Percentiles rank a stretch among this genome's conserved stretches.
phyloP scores from a whole-genome alignment of 2,888 invertebrate genomes.

The Lithosia quadra region DNA sequence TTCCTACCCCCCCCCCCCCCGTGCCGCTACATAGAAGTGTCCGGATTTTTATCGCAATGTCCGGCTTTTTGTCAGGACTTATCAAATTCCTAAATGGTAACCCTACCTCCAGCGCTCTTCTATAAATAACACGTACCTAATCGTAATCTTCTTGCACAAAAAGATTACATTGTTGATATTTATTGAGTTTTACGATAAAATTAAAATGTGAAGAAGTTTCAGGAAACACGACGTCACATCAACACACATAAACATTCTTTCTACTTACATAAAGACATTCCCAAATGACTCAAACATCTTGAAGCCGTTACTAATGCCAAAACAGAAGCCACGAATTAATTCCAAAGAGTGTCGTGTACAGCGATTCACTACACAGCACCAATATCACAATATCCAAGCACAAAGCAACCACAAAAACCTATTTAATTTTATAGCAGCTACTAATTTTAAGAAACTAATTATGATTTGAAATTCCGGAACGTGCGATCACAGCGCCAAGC shows the following conservation, averaged over 20 bases:
- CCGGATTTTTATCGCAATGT: too few species aligned
- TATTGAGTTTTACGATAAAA: slow-evolving; percentile 2
- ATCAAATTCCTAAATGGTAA: too few species aligned
- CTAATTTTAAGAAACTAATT: background rate
- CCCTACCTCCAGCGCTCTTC: too few species aligned
- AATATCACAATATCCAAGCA: slow-evolving; percentile 11
- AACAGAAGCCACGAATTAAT: slow-evolving; percentile 26
- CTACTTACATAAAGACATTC: slow-evolving; percentile 47
- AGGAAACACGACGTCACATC: background rate
- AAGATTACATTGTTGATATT: background rate
- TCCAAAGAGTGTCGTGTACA: slow-evolving; percentile 21
- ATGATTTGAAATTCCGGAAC: slow-evolving; percentile 35
- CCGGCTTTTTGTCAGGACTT: too few species aligned
- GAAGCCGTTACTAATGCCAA: slow-evolving; percentile 29
- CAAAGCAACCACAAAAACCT: slow-evolving; percentile 8
- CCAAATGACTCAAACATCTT: slow-evolving; percentile 29
- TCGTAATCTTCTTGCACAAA: slow-evolving; percentile 6
- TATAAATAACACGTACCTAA: background rate
- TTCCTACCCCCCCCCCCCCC: too few species aligned
- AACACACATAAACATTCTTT: background rate
- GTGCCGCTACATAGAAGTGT: too few species aligned
- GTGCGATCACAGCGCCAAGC: slow-evolving; percentile 25
- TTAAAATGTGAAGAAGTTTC: background rate
- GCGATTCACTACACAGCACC: slow-evolving; percentile 16
- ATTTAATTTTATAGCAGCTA: background rate